Conservation (phyloP, 2,113 vertebrate genomes). For the Tautogolabrus adspersus region DNA sequence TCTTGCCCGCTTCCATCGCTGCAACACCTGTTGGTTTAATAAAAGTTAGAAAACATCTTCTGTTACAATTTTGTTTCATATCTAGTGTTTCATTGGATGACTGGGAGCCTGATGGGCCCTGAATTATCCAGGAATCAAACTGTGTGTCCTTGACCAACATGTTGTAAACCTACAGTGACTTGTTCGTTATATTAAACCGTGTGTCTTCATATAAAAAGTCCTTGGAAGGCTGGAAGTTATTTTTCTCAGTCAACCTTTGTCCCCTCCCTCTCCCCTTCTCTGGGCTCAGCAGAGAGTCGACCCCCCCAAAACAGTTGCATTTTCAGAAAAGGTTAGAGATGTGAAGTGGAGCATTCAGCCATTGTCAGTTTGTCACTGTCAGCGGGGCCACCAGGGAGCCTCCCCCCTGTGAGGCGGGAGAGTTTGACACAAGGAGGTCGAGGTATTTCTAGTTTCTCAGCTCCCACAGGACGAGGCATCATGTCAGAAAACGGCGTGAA, state of each 20-base stretch:
- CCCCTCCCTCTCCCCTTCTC: background rate
- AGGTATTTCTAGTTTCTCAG: constrained; percentile 56
- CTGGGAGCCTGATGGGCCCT: background rate
- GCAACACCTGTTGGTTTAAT: no score
- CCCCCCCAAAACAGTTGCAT: background rate
- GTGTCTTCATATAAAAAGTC: constrained; percentile 33
- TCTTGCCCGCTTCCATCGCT: no score
- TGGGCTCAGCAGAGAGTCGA: constrained; percentile 6
- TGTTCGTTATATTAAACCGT: background rate
- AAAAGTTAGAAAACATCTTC: background rate
- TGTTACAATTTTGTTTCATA: background rate
- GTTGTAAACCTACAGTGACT: background rate
- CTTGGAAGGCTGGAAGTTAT: constrained; percentile 2
- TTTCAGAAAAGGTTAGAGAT: constrained; percentile 38
- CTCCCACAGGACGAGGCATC: constrained; percentile 59
- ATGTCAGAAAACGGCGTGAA: constrained; percentile 57
- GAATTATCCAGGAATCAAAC: no score
- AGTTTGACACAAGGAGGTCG: constrained; percentile 71
- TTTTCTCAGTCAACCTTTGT: constrained; percentile 29
- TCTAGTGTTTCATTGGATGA: background rate
- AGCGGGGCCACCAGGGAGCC: constrained; percentile 61
- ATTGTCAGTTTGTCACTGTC: constrained; percentile 76
- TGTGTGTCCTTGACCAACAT: constrained; percentile 5
- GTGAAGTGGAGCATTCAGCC: constrained; percentile 65
- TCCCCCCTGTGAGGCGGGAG: constrained; percentile 17